Evolutionary conservation across 2,797 vertebrate species (phyloP).

Genomic region (Pseudochirops cupreus): DNA sequence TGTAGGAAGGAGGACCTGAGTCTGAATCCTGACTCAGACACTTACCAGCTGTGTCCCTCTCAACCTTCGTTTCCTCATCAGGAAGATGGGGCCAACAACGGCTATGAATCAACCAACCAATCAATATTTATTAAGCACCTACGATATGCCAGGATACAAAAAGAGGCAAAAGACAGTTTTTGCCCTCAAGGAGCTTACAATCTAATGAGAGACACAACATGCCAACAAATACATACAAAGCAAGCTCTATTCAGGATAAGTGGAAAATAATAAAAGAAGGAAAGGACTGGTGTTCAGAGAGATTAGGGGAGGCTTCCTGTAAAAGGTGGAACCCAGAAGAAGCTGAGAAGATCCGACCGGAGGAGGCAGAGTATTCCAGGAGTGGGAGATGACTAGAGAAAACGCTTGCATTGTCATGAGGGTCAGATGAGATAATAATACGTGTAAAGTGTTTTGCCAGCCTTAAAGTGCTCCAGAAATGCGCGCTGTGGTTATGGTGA

Average conservation of each 20-base stretch:
- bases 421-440: neutral
- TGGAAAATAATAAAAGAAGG: neutral
- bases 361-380: neutral
- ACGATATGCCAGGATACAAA: neutral
- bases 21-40: neutral
- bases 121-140: neutral
- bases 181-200: neutral
- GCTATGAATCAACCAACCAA: neutral
- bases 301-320: neutral
- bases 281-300: neutral
- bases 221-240: neutral
- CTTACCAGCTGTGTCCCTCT: neutral
- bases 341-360: neutral
- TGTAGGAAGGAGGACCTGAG: neutral
- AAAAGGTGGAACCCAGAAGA: neutral
- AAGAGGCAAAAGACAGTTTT: neutral
- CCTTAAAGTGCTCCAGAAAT: neutral
- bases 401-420: neutral
- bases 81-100: neutral
- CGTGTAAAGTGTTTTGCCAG: neutral
- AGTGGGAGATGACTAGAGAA: neutral
- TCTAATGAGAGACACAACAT: neutral
- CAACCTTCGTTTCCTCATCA: neutral
- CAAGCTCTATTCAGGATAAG: neutral
- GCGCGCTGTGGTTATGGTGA: neutral